Evolutionary conservation across 2,797 vertebrate genomes (phyloP), one percentile per base, ranked within the genome.

Genomic region (Syncerus caffer): DNA sequence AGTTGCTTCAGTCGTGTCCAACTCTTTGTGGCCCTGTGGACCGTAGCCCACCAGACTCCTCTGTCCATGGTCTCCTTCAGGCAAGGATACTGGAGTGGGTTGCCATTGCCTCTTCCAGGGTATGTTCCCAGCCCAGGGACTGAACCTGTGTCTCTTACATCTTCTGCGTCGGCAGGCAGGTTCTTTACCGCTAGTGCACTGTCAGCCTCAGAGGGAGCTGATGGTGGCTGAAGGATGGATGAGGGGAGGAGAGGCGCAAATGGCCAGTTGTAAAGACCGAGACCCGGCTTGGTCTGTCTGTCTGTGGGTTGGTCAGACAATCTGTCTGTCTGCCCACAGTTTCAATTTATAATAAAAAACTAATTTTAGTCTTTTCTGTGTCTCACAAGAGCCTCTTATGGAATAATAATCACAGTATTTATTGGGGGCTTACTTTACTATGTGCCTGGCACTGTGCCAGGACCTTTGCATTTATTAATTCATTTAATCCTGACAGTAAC

Each of bases 261-360:
- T 2, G 45, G 57, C 27, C 31, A 12, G 1, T 10, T 0, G 4
- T 79, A 31, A 34, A 96, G 55, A 27, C 16, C 19, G 51, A 45
- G 27, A 13, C 57, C 57, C 50, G 42, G 64, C 31, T 47, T 47
- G 23, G 31, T 25, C 23, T 89, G 23, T 7, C 58, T 29, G 15
- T 47, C 58, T 51, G 1, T 42, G 25, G 29, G 45, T 29, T 45
- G 38, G 5, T 76, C 76, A 29, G 64, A 53, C 13, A 85, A n/a
- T 15, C 82, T 76, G 60, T 10, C 29, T 96, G 15, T 25, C 47
- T 93, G 47, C 53, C 51, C 12, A 2, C 62, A 42, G n/a, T 67
- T 89, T 92, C 93, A 82, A 8, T 79, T 83, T 78, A 34, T 88
- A 62, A 76, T 94, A 85, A 86, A 86, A 90, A 80, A 76, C 42